Percentiles rank a stretch among this genome's conserved stretches.
These are phyloP conservation scores for Notodonta ziczac DNA, from an alignment of 2,888 invertebrate genomes.

Conservation along the genomic window DNA sequence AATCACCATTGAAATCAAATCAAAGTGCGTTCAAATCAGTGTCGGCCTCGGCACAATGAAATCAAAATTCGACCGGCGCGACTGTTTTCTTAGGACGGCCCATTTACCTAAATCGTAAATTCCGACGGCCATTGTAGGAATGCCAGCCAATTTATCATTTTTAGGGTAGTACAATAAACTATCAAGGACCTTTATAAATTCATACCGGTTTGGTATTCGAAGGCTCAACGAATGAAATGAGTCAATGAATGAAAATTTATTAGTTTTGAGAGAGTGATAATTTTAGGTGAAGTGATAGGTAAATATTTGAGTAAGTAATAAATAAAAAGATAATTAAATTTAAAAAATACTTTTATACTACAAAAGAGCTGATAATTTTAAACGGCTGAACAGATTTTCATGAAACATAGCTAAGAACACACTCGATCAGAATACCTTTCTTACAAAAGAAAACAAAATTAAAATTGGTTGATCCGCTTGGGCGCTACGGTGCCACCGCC, in stretches of 20 bases:
- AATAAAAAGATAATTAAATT: no score
- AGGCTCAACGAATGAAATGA: neutral
- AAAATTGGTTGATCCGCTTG: no score
- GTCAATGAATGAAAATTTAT: neutral
- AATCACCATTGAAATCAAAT: conserved; percentile 32
- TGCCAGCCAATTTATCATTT: conserved; percentile 23
- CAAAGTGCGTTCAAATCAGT: conserved; percentile 42
- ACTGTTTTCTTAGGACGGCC: conserved; percentile 66
- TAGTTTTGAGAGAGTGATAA: no score
- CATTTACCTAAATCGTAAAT: conserved; percentile 57
- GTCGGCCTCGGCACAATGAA: conserved; percentile 48
- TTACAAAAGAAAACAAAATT: no score
- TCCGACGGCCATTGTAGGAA: conserved; percentile 45
- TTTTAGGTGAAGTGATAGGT: no score
- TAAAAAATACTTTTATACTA: no score
- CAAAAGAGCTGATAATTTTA: no score
- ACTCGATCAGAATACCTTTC: no score
- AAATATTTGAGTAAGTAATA: no score
- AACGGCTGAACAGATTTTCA: no score
- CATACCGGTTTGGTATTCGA: conserved; percentile 14
- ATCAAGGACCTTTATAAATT: conserved; percentile 34
- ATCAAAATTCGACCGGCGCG: conserved; percentile 51
- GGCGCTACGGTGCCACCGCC: no score
- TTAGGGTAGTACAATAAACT: conserved; percentile 9
- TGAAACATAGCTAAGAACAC: no score